Percentiles rank a stretch among this genome's conserved stretches.
phyloP scores from a whole-genome alignment of 2,888 invertebrate species.

The Pecten maximus region DNA sequence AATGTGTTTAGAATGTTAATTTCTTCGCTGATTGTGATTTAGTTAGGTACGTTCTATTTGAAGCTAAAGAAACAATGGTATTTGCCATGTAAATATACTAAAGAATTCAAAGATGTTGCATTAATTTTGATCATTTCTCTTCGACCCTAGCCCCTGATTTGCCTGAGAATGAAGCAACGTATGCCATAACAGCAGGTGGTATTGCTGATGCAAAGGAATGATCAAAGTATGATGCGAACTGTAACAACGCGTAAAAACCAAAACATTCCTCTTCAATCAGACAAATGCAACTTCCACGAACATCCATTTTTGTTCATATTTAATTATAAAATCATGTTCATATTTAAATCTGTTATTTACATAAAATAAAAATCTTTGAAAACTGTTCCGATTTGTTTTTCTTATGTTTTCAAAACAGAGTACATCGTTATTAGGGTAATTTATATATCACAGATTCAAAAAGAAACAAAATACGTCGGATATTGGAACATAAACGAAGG shows the following conservation, averaged over 20 bases:
- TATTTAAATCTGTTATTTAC: conserved; percentile 23
- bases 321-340: conserved; percentile 13
- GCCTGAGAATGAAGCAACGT: conserved; percentile 91
- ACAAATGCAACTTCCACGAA: background rate
- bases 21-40: too few relatives aligned
- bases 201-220: conserved; percentile 89
- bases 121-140: conserved; percentile 58
- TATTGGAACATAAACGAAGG: too few relatives aligned
- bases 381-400: too few relatives aligned
- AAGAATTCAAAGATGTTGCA: background rate
- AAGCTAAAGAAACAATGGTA: background rate
- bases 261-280: background rate
- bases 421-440: too few relatives aligned
- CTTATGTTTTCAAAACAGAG: too few relatives aligned
- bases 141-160: conserved; percentile 89
- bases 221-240: background rate
- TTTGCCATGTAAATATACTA: background rate
- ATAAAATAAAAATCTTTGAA: background rate
- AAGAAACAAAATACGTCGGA: too few relatives aligned
- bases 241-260: background rate
- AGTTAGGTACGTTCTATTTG: background rate
- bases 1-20: too few relatives aligned
- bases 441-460: too few relatives aligned
- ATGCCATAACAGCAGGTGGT: conserved; percentile 88
- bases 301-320: background rate